Evolutionary conservation across 2,888 invertebrate species (phyloP), one percentile per base, ranked within the genome.

Genomic region (Eristalis intricaria): DNA sequence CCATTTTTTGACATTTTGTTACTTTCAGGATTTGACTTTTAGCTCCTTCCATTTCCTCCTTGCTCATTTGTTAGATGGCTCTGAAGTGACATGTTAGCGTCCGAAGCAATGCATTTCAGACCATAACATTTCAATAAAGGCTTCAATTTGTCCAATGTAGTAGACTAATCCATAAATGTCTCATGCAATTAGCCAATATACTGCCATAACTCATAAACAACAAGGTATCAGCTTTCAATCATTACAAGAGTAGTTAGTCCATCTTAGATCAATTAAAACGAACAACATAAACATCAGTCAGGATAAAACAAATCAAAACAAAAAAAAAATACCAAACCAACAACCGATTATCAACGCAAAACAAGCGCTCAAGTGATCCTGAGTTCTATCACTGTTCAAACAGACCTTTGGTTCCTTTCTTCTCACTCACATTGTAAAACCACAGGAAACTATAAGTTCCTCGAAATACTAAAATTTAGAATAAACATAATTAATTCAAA

Each of bases 381-480:
- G 61, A 87, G 40, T 75, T 76, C 58, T 68, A 66, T 84, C 80
- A 73, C 63, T 40, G 70, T 61, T 76, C 65, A 77, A 77, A 81
- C 80, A 81, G 65, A 84, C 64, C 73, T 87, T 88, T 88, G 81
- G 88, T 88, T 88, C 88, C 88, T 87, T 80, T 87, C 79, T 79
- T 87, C 84, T 84, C 68, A 88, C 88, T 84, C 84, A 84, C 77
- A 38, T 77, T 76, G 81, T 74, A 84, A 86, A 89, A 88, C 63
- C 79, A 83, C 82, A 84, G 84, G 68, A 89, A 90, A 89, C 88
- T 88, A 68, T 81, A 88, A 88, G 88, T 88, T 88, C 88, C 88
- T 88, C 70, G 69, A 80, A 84, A 74, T 84, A 87, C 87, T 87
- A 87, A 78, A 64, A 79, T 70, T 68, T 85, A 61, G 66, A 70